A percentile compares a stretch with the other conserved stretches of the same genome.
Evolutionary conservation across 2,113 vertebrate genomes (phyloP).

Genomic region (Lycaon pictus): DNA sequence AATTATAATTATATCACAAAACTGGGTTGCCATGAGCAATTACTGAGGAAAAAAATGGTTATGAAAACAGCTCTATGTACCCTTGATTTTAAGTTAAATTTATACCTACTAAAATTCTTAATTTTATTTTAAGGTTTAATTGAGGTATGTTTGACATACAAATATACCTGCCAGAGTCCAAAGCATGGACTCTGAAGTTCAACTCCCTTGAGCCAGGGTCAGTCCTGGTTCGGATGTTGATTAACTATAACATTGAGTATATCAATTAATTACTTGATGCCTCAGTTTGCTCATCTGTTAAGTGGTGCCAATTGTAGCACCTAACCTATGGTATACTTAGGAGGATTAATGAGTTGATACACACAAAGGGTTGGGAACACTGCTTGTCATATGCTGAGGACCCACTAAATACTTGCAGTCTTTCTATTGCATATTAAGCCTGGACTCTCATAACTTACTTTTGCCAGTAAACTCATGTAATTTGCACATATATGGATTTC

Average conservation of each 20-base stretch:
- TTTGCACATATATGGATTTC: conserved; percentile 30
- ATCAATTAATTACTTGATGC: not conserved
- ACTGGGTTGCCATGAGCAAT: conserved; percentile 20
- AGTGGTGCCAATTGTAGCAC: not conserved
- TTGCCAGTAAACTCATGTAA: not conserved
- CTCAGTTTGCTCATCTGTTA: not conserved
- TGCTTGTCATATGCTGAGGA: not conserved
- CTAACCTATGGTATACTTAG: not conserved
- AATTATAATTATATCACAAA: conserved; percentile 37
- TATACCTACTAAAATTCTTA: not conserved
- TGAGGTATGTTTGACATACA: not conserved
- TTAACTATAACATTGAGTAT: not conserved
- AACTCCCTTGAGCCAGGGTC: not conserved
- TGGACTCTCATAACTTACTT: not conserved
- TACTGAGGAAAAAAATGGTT: conserved; percentile 36
- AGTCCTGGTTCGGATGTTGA: not conserved
- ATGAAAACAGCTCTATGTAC: not conserved
- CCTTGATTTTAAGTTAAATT: not conserved
- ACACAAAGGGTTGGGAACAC: not conserved
- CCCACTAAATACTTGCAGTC: not conserved
- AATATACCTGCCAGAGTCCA: not conserved
- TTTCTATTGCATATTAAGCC: not conserved
- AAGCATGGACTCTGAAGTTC: not conserved
- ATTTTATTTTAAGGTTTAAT: not conserved
- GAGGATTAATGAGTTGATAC: not conserved